Evolutionary conservation across 2,888 invertebrate genomes (phyloP).

Genomic region (Mechanitis messenoides): DNA sequence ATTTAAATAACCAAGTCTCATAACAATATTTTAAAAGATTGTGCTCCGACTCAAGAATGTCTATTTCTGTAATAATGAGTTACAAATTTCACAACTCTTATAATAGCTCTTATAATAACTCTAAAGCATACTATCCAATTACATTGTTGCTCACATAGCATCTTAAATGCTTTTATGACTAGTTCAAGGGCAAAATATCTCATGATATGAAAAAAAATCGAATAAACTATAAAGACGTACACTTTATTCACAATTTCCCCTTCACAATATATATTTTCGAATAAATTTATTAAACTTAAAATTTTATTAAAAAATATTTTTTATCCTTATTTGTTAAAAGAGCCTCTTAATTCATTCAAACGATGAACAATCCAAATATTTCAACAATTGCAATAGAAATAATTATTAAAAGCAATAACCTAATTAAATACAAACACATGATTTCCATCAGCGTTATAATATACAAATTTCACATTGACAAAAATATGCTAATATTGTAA

Average conservation of each 20-base stretch:
- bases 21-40: constrained; percentile 1
- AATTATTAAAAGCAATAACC: too few species aligned
- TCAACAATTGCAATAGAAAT: too few species aligned
- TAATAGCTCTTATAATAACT: constrained; percentile 4
- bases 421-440: not conserved
- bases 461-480: not conserved
- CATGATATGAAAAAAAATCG: not conserved
- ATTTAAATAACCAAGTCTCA: too few species aligned
- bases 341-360: too few species aligned
- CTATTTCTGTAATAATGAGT: not conserved
- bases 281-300: too few species aligned
- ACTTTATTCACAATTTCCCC: too few species aligned
- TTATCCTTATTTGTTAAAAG: too few species aligned
- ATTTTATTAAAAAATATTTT: too few species aligned
- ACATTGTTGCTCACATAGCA: constrained; percentile 25
- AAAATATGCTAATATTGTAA: constrained; percentile 25
- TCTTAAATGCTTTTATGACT: constrained; percentile 25
- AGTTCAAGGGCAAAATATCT: constrained; percentile 1
- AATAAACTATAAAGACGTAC: not conserved
- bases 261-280: too few species aligned
- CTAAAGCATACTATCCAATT: constrained; percentile 1
- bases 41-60: not conserved
- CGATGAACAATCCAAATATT: not conserved
- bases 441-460: not conserved
- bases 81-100: constrained; percentile 10